Evolutionary conservation across 2,888 invertebrate genomes (phyloP), one percentile per base, ranked within the genome.

Genomic region (Aphrophora alni): DNA sequence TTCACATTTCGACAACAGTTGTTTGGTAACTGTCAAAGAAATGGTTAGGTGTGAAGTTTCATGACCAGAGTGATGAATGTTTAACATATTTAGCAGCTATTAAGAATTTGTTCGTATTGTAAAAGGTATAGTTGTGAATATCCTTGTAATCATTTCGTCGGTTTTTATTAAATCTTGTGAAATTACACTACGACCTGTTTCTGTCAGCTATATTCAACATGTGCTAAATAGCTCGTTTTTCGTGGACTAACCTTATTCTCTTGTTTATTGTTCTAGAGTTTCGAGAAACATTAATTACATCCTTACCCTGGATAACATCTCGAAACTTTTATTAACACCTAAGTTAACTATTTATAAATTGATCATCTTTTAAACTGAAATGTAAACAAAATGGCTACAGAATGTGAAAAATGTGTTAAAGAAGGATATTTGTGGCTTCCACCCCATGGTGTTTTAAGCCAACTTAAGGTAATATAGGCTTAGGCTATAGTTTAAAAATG

Each of bases 351-450:
- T 44, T 10, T 44, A 17, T 21, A 33, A 33, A 59, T 59, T 59
- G 4, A 21, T 59, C 5, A 59, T 59, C 21, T n/a, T 59, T 2
- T 21, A n/a, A 59, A 59, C 21, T 59, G 59, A 59, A 14, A 59
- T 59, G 59, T 5, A 21, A 59, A 59, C 21, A 59, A 59, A 81
- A 84, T 84, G 84, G 83, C 83, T 81, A 85, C 84, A 83, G 85
- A 86, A 77, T 81, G 81, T n/a, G 86, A 87, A 80, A 86, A 84
- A 75, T 85, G 86, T 33, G 83, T 84, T 28, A 87, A 87, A 83
- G 85, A 87, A 85, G 96, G 96, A 87, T 92, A 91, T 90, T 91
- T 96, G 86, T 90, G 94, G 87, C 91, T 95, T 89, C 95, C 95
- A 87, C 94, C 95, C 85, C 92, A 92, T 87, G 93, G 93, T 88